Percentiles rank a stretch among this genome's conserved stretches.
Conservation (phyloP, 2,888 invertebrate genomes). For the Strigamia maritima region DNA sequence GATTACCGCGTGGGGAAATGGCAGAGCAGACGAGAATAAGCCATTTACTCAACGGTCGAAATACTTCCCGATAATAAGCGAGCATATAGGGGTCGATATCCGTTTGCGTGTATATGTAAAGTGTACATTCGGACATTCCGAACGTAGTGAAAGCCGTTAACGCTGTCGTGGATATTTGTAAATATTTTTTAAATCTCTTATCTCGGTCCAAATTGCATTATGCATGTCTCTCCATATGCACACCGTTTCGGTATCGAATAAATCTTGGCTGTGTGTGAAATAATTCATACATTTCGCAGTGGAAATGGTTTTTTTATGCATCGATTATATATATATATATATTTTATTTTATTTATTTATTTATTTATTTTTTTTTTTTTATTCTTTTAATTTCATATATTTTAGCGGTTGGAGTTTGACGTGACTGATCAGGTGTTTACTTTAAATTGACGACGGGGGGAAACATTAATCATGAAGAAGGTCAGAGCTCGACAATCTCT, state of each 20-base stretch:
- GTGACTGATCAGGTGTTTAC: not conserved
- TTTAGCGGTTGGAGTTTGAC: too few species aligned
- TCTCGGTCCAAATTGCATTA: not conserved
- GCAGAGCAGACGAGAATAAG: conserved; percentile 21
- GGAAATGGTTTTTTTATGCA: too few species aligned
- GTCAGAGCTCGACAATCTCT: not conserved
- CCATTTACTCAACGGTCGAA: conserved; percentile 9
- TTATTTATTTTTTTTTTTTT: too few species aligned
- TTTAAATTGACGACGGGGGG: not conserved
- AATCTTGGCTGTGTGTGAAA: too few species aligned
- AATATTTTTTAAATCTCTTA: not conserved
- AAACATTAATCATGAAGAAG: conserved; percentile 18
- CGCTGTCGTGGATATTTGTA: too few species aligned
- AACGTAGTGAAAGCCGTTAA: not conserved
- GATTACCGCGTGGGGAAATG: conserved; percentile 1
- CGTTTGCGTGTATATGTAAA: not conserved
- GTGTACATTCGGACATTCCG: too few species aligned
- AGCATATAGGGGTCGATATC: not conserved
- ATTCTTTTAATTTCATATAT: too few species aligned
- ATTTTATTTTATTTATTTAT: too few species aligned
- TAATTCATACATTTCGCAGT: not conserved
- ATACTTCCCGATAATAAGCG: not conserved
- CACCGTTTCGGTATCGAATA: too few species aligned
- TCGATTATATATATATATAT: too few species aligned
- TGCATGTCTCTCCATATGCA: too few species aligned